Base-by-base conservation (phyloP, 2,797 vertebrate species). In the Pelodytes ibericus region DNA sequence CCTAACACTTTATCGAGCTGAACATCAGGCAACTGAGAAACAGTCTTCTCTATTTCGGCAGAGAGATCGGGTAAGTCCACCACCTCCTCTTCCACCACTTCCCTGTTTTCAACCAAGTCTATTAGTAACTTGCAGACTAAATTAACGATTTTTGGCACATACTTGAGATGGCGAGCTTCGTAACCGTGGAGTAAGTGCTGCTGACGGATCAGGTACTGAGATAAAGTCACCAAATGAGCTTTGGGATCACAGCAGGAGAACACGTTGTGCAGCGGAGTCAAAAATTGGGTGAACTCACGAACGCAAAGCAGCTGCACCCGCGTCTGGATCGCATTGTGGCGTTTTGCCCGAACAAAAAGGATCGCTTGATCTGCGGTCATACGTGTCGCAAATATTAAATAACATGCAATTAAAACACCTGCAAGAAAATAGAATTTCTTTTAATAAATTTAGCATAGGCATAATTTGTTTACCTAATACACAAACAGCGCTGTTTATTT, bases 281-380 rank as follows among this genome's bases (percentile, higher is more conserved):
- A 90, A 84, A 99, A 98, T 84, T 96, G 96, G 2, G 97, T 94
- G 47, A 99, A 98, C 81, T 99, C 96, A 62, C 95, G 86, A 27
- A 99, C 90, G 3, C 97, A 99, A 11, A 98, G 82, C 33, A 99
- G 83, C 86, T 99, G 97, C 53, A 96, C 97, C 80, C 96, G 89
- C 0, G 97, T 99, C 86, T 99, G 97, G 83, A 99, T 97, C 53
- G 97, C 96, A 81, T 97, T 97, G 41, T 95, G 95, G 66, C 97
- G 91, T 84, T 98, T 98, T 36, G 96, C 95, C 62, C 97, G 90
- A 31, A 99, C 94, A 81, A 95, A 98, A 82, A 98, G 86, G 82
- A 99, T 99, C 13, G 97, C 96, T 84, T 99, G 97, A 82, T 99
- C 96, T 16, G 96, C 96, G 0, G 89, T 97, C 96, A 99, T 99